Base-by-base conservation (phyloP, 2,888 invertebrate genomes). In the Caenorhabditis doughertyi region DNA sequence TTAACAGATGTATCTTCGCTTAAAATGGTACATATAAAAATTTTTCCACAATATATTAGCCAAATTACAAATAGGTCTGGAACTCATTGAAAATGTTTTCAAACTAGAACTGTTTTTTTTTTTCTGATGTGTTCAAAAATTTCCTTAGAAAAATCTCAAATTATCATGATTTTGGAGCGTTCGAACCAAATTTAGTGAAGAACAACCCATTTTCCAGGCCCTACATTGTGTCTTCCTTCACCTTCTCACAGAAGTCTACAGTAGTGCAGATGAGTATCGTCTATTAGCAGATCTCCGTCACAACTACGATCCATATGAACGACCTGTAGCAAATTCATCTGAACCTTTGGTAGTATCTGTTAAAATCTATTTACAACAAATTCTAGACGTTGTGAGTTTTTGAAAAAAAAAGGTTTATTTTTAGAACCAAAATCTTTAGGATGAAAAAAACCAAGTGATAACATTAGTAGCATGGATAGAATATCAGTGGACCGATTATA, bases 401-500 rank as follows among this genome's bases (percentile, higher is more conserved):
- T n/a, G n/a, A n/a, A 18, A n/a, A n/a, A n/a, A n/a, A n/a, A 21
- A 3, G 4, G 3, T 51, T 18, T 25, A 16, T 13, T 35, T n/a
- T 23, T 58, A 9, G 18, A n/a, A 8, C 9, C 9, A 11, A 21
- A 11, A 8, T 29, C 65, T 85, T 51, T 32, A 89, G 88, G 88
- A 89, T 51, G 88, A 88, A 60, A 89, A 89, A 80, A 88, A 89
- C 42, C 89, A 89, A 76, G 88, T 89, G 16, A 86, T 89, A 21
- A 88, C 88, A 4, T 67, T 89, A 62, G 87, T 87, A 1, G 88
- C 89, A 2, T 89, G 88, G 88, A 85, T 89, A 39, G 86, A 89
- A 83, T 89, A 89, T 62, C 89, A 85, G 23, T 89, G 89, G 89
- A 86, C 84, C n/a, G 89, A 89, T 73, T 88, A 88, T 68, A 89